Evolutionary conservation across 2,113 vertebrate species (phyloP).

Genomic region (Tiliqua scincoides): DNA sequence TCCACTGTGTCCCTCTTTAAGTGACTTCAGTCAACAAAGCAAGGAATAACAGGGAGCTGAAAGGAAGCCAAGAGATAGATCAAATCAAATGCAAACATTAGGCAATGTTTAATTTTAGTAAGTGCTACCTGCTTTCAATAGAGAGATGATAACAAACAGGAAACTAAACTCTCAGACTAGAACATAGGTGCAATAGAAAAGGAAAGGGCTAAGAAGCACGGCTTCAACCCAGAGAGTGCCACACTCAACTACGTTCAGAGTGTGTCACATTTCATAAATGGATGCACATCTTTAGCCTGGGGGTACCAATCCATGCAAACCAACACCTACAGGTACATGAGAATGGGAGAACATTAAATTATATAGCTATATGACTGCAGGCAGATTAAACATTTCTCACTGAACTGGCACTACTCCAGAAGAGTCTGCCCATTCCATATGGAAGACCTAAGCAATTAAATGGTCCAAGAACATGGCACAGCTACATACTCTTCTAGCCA

Average conservation of each 20-base stretch:
- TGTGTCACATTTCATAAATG: not conserved
- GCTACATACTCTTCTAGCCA: too few species aligned
- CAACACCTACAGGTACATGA: not conserved
- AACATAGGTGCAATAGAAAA: not conserved
- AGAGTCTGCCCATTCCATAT: too few species aligned
- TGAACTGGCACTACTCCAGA: too few species aligned
- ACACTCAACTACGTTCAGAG: not conserved
- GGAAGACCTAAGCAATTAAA: too few species aligned
- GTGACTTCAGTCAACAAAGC: slow-evolving; percentile 39
- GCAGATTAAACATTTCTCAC: too few species aligned
- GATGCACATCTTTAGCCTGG: not conserved
- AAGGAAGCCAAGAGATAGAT: slow-evolving; percentile 1
- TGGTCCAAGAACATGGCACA: too few species aligned
- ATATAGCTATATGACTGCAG: too few species aligned
- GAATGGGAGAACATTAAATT: too few species aligned
- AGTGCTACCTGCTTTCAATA: slow-evolving; percentile 15
- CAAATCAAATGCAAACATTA: slow-evolving; percentile 17
- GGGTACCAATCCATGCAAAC: not conserved
- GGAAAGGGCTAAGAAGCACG: rapidly evolving
- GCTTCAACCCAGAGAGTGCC: not conserved
- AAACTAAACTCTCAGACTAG: slow-evolving; percentile 26
- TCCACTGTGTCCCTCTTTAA: slow-evolving; percentile 14
- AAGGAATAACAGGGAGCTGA: slow-evolving; percentile 22
- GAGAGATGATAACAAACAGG: not conserved
- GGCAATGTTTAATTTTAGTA: slow-evolving; percentile 26